Conservation (phyloP, 2,797 vertebrate species). For the Falco peregrinus region DNA sequence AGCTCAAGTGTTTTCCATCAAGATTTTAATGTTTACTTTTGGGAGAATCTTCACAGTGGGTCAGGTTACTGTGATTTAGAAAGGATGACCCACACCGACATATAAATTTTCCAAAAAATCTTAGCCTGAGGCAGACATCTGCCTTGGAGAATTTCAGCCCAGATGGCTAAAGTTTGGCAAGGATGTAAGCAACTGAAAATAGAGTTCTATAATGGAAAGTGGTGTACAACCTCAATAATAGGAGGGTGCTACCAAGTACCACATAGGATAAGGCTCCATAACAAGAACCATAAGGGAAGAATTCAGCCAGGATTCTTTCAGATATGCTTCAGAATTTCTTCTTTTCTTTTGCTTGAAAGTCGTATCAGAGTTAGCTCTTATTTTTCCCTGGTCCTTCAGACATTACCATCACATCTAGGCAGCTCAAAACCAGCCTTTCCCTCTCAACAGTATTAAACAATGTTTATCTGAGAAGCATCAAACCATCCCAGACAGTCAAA, state of each 20-base stretch:
- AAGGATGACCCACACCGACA: conserved; percentile 7
- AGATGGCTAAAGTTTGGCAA: conserved; percentile 25
- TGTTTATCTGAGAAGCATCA: background rate
- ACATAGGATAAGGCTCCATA: background rate
- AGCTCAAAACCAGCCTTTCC: background rate
- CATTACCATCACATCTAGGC: background rate
- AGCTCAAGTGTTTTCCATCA: conserved; percentile 38
- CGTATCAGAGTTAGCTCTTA: background rate
- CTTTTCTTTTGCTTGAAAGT: background rate
- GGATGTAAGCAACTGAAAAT: background rate
- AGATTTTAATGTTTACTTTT: conserved; percentile 7
- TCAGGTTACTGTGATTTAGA: conserved; percentile 26
- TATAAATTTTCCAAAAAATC: background rate
- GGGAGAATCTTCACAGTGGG: background rate
- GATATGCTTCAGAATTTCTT: background rate
- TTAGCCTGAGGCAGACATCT: conserved; percentile 20
- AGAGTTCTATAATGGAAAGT: conserved; percentile 12
- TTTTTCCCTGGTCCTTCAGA: background rate
- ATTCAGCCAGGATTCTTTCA: background rate
- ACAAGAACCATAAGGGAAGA: background rate
- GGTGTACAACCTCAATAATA: background rate
- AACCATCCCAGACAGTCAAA: background rate
- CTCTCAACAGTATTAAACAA: background rate
- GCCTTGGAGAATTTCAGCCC: conserved; percentile 4
- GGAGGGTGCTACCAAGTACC: background rate